Evolutionary conservation across 1,140 invertebrate species (phyloP).

Genomic region (Geopemphigus sp.): DNA sequence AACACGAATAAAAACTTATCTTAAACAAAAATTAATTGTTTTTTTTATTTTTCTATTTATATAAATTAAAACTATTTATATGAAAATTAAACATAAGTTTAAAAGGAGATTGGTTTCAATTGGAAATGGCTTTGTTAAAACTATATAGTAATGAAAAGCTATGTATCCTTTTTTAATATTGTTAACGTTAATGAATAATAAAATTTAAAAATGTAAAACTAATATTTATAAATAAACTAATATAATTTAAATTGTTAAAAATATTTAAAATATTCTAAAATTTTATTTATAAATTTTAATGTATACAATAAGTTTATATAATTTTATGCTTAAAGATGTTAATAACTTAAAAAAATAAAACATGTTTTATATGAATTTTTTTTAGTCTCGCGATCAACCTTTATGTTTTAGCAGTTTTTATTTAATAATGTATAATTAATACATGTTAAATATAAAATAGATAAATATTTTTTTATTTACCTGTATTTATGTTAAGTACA

Average conservation of each 20-base stretch:
- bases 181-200: too few species aligned
- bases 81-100: background rate
- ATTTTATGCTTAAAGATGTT: too few species aligned
- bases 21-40: background rate
- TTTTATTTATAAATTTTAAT: background rate
- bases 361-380: background rate
- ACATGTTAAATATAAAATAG: background rate
- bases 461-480: conserved; percentile 41
- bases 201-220: background rate
- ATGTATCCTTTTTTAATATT: too few species aligned
- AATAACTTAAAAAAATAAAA: background rate
- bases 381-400: background rate
- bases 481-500: conserved; percentile 53
- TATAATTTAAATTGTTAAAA: background rate
- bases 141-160: too few species aligned
- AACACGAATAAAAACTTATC: background rate
- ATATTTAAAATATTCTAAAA: background rate
- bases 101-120: too few species aligned
- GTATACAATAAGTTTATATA: background rate
- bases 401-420: background rate
- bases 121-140: too few species aligned
- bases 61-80: background rate
- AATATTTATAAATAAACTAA: background rate
- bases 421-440: background rate
- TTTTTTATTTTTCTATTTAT: background rate